Conservation (phyloP, 2,888 invertebrate species). For the Baronia brevicornis region DNA sequence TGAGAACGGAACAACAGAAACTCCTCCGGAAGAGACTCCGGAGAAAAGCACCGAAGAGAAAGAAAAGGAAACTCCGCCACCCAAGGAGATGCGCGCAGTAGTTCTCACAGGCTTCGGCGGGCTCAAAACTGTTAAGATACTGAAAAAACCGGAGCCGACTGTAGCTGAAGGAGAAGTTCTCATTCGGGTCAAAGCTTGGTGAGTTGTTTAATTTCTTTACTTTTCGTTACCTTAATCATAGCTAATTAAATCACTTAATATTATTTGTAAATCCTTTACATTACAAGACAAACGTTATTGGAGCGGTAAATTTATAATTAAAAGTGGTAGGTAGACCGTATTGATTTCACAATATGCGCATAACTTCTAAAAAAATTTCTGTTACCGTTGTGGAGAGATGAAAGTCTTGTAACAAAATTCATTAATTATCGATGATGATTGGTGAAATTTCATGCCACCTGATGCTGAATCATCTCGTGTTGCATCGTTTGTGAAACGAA, state of each 20-base stretch:
- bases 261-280: constrained; percentile 18
- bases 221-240: too few species aligned
- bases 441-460: too few species aligned
- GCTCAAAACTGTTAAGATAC: constrained; percentile 87
- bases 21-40: constrained; percentile 65
- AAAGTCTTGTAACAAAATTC: too few species aligned
- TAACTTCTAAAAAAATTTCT: too few species aligned
- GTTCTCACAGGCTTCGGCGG: constrained; percentile 91
- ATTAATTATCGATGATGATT: too few species aligned
- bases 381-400: too few species aligned
- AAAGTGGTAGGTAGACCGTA: too few species aligned
- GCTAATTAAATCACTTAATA: too few species aligned
- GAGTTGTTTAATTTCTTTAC: constrained; percentile 53
- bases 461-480: too few species aligned
- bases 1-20: constrained; percentile 66
- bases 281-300: constrained; percentile 7
- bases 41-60: constrained; percentile 74
- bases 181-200: constrained; percentile 91
- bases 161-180: constrained; percentile 84
- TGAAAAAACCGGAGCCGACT: constrained; percentile 86
- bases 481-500: constrained; percentile 40
- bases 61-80: constrained; percentile 74
- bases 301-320: constrained; percentile 7
- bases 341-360: too few species aligned
- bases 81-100: constrained; percentile 90